A percentile compares a stretch with the other conserved stretches of the same genome.
Evolutionary conservation across 1,140 invertebrate species (phyloP).

Genomic region (Drosophila nebulosa): DNA sequence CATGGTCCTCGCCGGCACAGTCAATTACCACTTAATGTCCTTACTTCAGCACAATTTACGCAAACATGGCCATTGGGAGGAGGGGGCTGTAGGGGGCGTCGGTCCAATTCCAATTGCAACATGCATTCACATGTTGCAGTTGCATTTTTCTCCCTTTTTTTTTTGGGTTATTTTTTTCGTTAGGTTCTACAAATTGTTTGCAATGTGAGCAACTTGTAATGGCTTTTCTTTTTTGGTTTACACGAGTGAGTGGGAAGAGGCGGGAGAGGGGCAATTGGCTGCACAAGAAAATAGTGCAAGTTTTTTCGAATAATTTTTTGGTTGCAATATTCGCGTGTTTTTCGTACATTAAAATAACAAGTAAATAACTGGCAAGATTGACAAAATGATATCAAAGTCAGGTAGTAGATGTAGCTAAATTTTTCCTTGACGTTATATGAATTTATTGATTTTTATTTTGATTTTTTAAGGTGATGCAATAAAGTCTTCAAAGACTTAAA

Average conservation of each 20-base stretch:
- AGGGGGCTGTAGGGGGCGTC: not conserved
- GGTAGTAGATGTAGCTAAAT: not conserved
- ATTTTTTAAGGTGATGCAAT: not conserved
- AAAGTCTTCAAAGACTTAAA: too few relatives aligned
- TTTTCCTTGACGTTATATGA: not conserved
- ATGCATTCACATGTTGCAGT: slow-evolving; percentile 37
- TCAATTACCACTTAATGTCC: slow-evolving; percentile 71
- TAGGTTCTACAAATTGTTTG: slow-evolving; percentile 32
- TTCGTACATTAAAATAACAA: slow-evolving; percentile 30
- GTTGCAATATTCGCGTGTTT: slow-evolving; percentile 25
- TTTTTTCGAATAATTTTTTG: slow-evolving; percentile 15
- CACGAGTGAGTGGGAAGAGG: too few relatives aligned
- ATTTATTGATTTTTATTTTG: not conserved
- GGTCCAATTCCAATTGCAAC: slow-evolving; percentile 26
- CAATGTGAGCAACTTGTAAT: slow-evolving; percentile 49
- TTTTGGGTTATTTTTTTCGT: not conserved
- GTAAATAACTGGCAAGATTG: not conserved
- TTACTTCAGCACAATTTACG: slow-evolving; percentile 71
- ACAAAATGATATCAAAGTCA: not conserved
- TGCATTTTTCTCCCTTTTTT: slow-evolving; percentile 2
- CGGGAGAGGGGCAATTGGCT: not conserved
- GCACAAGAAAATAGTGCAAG: slow-evolving; percentile 40
- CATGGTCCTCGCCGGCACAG: slow-evolving; percentile 38
- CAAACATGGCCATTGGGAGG: slow-evolving; percentile 42
- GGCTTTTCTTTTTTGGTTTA: slow-evolving; percentile 45